Percentiles rank a stretch among this genome's conserved stretches.
Evolutionary conservation across 2,888 invertebrate species (phyloP).

Genomic region (Chironomus tentans): DNA sequence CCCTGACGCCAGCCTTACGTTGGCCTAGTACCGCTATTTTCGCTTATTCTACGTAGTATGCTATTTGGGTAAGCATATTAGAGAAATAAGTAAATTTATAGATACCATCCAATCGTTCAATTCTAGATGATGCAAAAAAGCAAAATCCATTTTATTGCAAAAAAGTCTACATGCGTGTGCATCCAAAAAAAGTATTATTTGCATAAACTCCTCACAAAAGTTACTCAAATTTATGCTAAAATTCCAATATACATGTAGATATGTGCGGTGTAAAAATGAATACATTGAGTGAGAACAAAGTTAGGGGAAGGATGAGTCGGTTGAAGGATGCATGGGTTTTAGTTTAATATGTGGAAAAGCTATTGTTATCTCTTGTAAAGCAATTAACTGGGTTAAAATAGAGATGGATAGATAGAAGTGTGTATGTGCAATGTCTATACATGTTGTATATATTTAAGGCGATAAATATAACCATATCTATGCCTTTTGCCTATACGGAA

Average conservation of each 20-base stretch:
- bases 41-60: too few relatives aligned
- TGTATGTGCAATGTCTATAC: not conserved
- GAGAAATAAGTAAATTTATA: too few relatives aligned
- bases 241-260: not conserved
- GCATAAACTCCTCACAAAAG: too few relatives aligned
- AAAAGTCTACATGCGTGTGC: too few relatives aligned
- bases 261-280: not conserved
- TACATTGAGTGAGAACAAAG: not conserved
- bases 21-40: too few relatives aligned
- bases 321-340: not conserved
- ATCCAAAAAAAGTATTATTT: too few relatives aligned
- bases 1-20: too few relatives aligned
- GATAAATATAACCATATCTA: not conserved
- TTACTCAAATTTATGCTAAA: too few relatives aligned
- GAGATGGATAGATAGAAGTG: not conserved
- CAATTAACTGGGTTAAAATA: conserved; percentile 10
- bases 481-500: not conserved
- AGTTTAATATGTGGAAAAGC: not conserved
- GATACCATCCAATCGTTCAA: too few relatives aligned
- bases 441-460: not conserved
- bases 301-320: not conserved
- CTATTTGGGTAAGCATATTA: too few relatives aligned
- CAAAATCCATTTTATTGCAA: too few relatives aligned
- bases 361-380: conserved; percentile 20
- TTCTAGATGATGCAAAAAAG: too few relatives aligned